A percentile compares a stretch with the other conserved stretches of the same genome.
Conservation (phyloP, 2,797 vertebrate species). For the Sebastes cheni region DNA sequence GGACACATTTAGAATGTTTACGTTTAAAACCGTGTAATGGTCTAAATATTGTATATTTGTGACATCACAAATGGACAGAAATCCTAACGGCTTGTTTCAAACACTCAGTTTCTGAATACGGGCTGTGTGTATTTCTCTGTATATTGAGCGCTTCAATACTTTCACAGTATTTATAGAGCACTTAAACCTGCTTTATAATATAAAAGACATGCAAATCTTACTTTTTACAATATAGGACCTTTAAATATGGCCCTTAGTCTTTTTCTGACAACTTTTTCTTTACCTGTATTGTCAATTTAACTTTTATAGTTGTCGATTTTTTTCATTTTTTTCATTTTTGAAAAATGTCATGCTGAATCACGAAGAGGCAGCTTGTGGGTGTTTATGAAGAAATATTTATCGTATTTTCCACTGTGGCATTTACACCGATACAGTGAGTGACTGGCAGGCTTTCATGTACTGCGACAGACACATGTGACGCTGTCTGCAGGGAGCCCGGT, state of each 20-base stretch:
- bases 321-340: neutral
- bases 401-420: slow-evolving; percentile 5
- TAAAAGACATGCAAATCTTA: too few species aligned
- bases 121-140: too few species aligned
- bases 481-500: slow-evolving; percentile 5
- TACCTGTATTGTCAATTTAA: neutral
- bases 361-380: neutral
- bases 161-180: too few species aligned
- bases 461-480: neutral
- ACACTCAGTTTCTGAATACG: too few species aligned
- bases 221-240: too few species aligned
- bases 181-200: too few species aligned
- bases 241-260: neutral
- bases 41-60: too few species aligned
- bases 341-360: slow-evolving; percentile 10
- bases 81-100: too few species aligned
- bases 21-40: too few species aligned
- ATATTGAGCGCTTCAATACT: too few species aligned
- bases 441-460: slow-evolving; percentile 32
- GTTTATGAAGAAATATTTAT: slow-evolving; percentile 18
- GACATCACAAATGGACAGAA: too few species aligned
- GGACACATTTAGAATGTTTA: too few species aligned
- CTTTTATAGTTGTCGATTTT: neutral
- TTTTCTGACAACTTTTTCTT: neutral
- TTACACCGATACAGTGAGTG: slow-evolving; percentile 10